These are phyloP conservation scores for Pogonomyrmex barbatus DNA, from an alignment of 1,140 invertebrate species.

Conservation along the genomic window DNA sequence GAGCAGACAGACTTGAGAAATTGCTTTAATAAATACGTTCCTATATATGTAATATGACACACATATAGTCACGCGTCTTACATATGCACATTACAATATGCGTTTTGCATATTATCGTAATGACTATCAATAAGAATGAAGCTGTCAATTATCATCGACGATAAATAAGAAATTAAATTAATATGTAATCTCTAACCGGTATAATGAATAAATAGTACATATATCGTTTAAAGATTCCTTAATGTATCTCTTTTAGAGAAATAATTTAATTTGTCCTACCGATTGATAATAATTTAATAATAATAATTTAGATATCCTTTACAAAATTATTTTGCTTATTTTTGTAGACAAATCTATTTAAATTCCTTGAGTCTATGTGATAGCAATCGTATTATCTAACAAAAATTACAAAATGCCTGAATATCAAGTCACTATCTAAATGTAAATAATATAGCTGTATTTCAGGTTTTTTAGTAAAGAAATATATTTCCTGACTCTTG, in stretches of 20 bases:
- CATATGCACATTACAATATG: not conserved
- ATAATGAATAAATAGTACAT: not conserved
- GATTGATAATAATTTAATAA: not conserved
- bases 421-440: not conserved
- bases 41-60: not conserved
- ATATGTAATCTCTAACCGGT: not conserved
- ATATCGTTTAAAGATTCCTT: not conserved
- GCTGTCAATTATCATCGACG: not conserved
- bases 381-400: not conserved
- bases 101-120: conserved; percentile 26
- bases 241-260: not conserved
- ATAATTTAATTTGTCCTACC: not conserved
- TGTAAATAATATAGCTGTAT: not conserved
- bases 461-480: conserved; percentile 21
- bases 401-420: not conserved
- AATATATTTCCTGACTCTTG: conserved; percentile 14
- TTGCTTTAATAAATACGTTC: conserved; percentile 17
- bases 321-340: conserved; percentile 1
- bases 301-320: not conserved
- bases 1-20: not conserved
- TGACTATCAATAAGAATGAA: not conserved
- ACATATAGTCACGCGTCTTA: not conserved
- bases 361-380: not conserved
- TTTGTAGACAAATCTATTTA: not conserved
- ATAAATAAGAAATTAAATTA: conserved; percentile 27